phyloP scores from a whole-genome alignment of 2,113 vertebrate species.

The Theristicus caerulescens region DNA sequence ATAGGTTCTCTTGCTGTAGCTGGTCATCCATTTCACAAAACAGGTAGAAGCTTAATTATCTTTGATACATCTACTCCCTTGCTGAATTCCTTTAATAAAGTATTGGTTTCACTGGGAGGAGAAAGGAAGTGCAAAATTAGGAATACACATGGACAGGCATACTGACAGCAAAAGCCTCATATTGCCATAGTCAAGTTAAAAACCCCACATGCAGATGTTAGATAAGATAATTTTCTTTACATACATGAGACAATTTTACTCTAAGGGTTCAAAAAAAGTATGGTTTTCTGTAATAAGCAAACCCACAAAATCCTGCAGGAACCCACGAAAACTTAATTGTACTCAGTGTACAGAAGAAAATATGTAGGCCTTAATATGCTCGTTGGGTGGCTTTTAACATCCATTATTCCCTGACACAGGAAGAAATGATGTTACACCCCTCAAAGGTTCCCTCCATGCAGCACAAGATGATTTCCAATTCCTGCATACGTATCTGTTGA shows the following conservation, averaged over 20 bases:
- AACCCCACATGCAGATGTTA: not conserved
- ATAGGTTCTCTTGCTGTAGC: not conserved
- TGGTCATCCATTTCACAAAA: not conserved
- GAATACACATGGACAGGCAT: not conserved
- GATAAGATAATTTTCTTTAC: not conserved
- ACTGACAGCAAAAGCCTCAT: not conserved
- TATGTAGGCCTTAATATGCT: not conserved
- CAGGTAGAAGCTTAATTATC: not conserved
- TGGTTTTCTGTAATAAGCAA: not conserved
- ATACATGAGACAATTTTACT: not conserved
- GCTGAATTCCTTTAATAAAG: not conserved
- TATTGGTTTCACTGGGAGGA: not conserved
- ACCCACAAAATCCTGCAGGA: not conserved
- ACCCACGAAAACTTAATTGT: not conserved
- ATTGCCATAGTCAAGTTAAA: not conserved
- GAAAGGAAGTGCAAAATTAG: constrained; percentile 1
- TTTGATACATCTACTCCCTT: not conserved
- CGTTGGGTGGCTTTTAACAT: not conserved
- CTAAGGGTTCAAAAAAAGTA: not conserved
- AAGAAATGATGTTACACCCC: not conserved
- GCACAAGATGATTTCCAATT: not conserved
- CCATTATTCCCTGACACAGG: not conserved
- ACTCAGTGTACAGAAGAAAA: not conserved
- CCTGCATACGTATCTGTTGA: not conserved
- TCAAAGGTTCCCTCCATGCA: not conserved